A percentile compares a stretch with the other conserved stretches of the same genome.
These are phyloP conservation scores for Toxotes jaculatrix DNA, from an alignment of 2,113 vertebrate genomes.

Conservation along the genomic window DNA sequence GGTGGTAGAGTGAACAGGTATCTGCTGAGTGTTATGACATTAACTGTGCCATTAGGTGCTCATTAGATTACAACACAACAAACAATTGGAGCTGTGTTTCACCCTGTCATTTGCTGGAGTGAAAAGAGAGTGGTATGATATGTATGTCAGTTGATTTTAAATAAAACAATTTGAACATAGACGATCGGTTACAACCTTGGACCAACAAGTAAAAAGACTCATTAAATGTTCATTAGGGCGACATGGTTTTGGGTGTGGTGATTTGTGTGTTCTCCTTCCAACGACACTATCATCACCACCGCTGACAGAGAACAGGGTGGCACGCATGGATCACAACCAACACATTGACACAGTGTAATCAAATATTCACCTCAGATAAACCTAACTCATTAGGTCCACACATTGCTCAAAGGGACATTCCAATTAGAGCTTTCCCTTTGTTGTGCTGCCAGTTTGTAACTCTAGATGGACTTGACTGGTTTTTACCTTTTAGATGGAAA, in stretches of 20 bases:
- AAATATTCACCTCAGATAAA: constrained; percentile 62
- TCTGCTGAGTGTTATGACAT: constrained; percentile 52
- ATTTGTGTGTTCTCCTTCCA: constrained; percentile 33
- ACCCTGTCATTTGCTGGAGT: background rate
- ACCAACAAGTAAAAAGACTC: background rate
- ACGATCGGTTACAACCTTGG: background rate
- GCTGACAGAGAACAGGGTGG: constrained; percentile 30
- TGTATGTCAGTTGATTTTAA: background rate
- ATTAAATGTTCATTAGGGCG: background rate
- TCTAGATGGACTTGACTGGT: background rate
- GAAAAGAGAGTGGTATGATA: background rate
- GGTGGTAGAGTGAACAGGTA: constrained; percentile 40
- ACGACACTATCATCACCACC: background rate
- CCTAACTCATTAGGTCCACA: constrained; percentile 16
- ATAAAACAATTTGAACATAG: background rate
- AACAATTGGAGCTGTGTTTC: constrained; percentile 30
- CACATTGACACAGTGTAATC: constrained; percentile 33
- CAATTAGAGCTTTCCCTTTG: constrained; percentile 23
- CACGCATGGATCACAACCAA: constrained; percentile 19
- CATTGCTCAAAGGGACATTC: constrained; percentile 10
- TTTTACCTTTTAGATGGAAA: background rate
- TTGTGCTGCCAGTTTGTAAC: constrained; percentile 42
- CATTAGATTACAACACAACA: constrained; percentile 39
- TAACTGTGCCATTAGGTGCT: constrained; percentile 37
- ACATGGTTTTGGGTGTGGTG: constrained; percentile 37